These are phyloP conservation scores for Drosophila yakuba DNA, from an alignment of 1,140 invertebrate species.

Conservation along the genomic window DNA sequence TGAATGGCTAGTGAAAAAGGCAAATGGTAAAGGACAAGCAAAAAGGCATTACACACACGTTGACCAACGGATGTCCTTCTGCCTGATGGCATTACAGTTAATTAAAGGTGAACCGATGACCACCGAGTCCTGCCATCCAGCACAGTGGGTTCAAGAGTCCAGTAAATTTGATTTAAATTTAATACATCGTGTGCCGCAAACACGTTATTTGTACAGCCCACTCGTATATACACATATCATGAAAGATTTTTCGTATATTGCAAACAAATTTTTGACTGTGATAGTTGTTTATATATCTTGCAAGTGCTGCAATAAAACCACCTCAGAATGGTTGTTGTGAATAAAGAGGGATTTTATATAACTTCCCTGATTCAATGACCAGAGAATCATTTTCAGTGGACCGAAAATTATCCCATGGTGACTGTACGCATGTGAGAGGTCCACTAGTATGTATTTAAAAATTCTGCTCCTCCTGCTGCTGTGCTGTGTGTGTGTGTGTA, in stretches of 20 bases:
- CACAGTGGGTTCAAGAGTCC: conserved; percentile 34
- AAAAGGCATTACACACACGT: conserved; percentile 46
- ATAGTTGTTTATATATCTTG: too few species aligned
- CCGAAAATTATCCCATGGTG: conserved; percentile 6
- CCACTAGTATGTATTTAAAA: not conserved
- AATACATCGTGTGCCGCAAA: too few species aligned
- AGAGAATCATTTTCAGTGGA: not conserved
- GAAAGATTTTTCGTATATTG: too few species aligned
- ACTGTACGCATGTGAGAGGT: not conserved
- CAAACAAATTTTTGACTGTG: too few species aligned
- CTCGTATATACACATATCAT: too few species aligned
- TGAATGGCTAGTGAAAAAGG: not conserved
- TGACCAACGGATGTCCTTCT: conserved; percentile 18
- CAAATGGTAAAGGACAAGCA: not conserved
- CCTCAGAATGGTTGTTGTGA: not conserved
- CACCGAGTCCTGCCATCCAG: not conserved
- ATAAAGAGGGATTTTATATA: too few species aligned
- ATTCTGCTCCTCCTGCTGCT: too few species aligned
- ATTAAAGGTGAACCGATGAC: conserved; percentile 62
- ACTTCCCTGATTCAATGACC: not conserved
- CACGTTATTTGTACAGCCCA: too few species aligned
- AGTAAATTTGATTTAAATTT: too few species aligned
- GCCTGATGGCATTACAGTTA: conserved; percentile 61
- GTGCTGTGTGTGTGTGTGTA: not conserved
- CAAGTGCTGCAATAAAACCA: too few species aligned